Conservation (phyloP, 2,797 vertebrate genomes). For the Adelosebastes latens region DNA sequence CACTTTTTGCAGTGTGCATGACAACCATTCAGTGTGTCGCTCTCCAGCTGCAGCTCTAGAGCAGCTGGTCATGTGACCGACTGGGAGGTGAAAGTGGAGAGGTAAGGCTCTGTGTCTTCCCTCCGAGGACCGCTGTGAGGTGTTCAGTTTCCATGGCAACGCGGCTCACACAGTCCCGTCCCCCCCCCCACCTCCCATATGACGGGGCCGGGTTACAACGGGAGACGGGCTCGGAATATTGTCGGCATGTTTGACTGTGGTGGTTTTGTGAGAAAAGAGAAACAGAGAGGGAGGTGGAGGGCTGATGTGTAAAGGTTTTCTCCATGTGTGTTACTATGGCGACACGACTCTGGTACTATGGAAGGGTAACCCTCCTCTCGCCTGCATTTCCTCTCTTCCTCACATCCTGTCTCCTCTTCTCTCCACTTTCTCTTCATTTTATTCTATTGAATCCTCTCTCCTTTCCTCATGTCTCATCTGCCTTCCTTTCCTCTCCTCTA, state of each 20-base stretch:
- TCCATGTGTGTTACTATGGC: constrained; percentile 67
- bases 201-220: constrained; percentile 57
- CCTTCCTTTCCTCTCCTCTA: neutral
- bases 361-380: constrained; percentile 7
- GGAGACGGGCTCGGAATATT: constrained; percentile 41
- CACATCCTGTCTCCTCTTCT: neutral
- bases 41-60: constrained; percentile 56
- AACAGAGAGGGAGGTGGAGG: constrained; percentile 13
- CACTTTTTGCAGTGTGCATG: constrained; percentile 9
- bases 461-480: neutral
- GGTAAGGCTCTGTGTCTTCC: constrained; percentile 62
- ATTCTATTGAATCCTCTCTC: neutral
- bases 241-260: constrained; percentile 23
- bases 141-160: constrained; percentile 83
- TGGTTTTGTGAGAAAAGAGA: constrained; percentile 13
- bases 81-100: constrained; percentile 77
- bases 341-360: constrained; percentile 43
- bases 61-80: constrained; percentile 57
- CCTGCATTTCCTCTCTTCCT: neutral
- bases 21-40: constrained; percentile 19
- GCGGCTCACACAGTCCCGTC: constrained; percentile 45
- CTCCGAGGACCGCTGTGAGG: constrained; percentile 66
- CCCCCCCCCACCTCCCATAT: constrained; percentile 13
- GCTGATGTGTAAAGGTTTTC: constrained; percentile 45
- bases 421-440: neutral